Evolutionary conservation across 2,113 vertebrate genomes (phyloP).

Genomic region (Nothobranchius kuhntae): DNA sequence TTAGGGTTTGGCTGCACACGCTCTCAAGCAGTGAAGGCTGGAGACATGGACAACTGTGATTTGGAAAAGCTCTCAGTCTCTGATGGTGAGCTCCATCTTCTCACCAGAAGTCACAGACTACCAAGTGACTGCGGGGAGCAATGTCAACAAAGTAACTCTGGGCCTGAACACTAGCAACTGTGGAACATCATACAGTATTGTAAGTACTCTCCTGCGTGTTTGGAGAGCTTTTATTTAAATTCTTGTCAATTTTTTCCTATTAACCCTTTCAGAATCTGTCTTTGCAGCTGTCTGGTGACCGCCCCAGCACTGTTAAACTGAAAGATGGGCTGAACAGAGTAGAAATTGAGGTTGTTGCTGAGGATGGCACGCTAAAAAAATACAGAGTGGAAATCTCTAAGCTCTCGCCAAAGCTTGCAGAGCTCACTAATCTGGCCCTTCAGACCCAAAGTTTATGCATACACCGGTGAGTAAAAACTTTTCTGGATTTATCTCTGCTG

Average conservation of each 20-base stretch:
- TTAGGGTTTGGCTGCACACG: neutral
- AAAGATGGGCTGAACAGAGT: slow-evolving; percentile 63
- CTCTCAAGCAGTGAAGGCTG: neutral
- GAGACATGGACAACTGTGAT: slow-evolving; percentile 76
- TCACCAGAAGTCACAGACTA: slow-evolving; percentile 55
- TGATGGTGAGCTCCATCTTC: slow-evolving; percentile 58
- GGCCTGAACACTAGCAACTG: slow-evolving; percentile 58
- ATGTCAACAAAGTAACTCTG: slow-evolving; percentile 43
- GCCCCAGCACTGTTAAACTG: slow-evolving; percentile 58
- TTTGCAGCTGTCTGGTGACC: slow-evolving; percentile 51
- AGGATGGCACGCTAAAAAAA: slow-evolving; percentile 71
- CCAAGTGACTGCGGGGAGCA: slow-evolving; percentile 58
- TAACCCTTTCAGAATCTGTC: too few relatives aligned
- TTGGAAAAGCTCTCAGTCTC: slow-evolving; percentile 63
- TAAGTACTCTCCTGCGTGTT: slow-evolving; percentile 43
- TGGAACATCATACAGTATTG: slow-evolving; percentile 55
- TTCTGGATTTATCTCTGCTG: too few relatives aligned
- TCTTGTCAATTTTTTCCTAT: too few relatives aligned
- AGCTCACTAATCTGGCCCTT: slow-evolving; percentile 63
- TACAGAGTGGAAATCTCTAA: slow-evolving; percentile 68
- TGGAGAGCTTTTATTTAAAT: too few relatives aligned
- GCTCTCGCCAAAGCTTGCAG: slow-evolving; percentile 63
- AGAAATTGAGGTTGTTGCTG: slow-evolving; percentile 71
- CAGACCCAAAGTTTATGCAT: slow-evolving; percentile 48
- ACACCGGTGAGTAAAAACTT: slow-evolving; percentile 54